Percentiles rank a stretch among this genome's conserved stretches.
Evolutionary conservation across 64 coral and sea anemone species (phyloP).

Genomic region (Dendrophyllia cribrosa): DNA sequence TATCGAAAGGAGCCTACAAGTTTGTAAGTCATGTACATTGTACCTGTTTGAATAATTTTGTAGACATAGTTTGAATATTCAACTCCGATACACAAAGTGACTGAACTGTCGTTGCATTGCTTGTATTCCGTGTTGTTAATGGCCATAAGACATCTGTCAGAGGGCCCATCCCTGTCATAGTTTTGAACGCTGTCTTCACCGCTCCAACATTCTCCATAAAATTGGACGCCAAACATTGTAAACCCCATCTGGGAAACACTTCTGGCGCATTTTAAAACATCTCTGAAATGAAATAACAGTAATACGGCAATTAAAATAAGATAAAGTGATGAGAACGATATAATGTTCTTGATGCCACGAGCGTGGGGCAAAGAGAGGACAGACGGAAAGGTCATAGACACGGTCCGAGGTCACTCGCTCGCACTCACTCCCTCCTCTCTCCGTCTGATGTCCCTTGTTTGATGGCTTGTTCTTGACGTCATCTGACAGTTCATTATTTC

Average conservation of each 20-base stretch:
- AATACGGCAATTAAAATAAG: no score
- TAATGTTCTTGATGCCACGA: no score
- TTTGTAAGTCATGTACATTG: no score
- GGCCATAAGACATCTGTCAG: neutral
- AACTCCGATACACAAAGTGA: neutral
- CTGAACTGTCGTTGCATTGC: conserved; percentile 1
- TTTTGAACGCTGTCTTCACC: neutral
- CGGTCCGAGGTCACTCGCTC: no score
- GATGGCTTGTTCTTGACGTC: no score
- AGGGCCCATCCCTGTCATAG: conserved; percentile 2
- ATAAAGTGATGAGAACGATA: no score
- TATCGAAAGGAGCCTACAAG: no score
- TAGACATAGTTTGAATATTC: conserved; percentile 23
- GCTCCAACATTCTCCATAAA: conserved; percentile 65
- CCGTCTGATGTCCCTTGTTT: no score
- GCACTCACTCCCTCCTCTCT: no score
- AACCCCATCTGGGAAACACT: conserved; percentile 9
- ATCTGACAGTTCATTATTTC: no score
- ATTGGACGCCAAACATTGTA: conserved; percentile 42
- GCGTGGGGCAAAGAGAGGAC: no score
- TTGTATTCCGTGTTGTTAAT: neutral
- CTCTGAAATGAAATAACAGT: neutral
- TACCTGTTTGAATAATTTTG: conserved; percentile 15
- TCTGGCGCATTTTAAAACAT: neutral
- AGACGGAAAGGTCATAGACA: no score